Percentiles rank a stretch among this genome's conserved stretches.
phyloP scores from a whole-genome alignment of 1,140 invertebrate species.

The Globodera rostochiensis region DNA sequence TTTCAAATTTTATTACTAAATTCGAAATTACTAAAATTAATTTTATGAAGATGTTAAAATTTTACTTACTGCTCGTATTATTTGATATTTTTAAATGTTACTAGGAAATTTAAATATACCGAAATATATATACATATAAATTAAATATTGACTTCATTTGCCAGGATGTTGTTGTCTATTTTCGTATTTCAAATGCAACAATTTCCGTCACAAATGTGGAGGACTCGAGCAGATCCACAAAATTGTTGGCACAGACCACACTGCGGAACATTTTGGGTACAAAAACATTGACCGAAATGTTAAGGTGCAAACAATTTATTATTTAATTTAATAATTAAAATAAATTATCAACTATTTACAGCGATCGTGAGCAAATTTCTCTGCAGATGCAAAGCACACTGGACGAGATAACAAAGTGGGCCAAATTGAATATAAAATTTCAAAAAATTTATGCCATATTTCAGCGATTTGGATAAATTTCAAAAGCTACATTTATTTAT shows the following conservation, averaged over 20 bases:
- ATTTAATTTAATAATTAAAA: no score
- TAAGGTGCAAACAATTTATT: slow-evolving; percentile 7
- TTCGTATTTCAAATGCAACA: slow-evolving; percentile 81
- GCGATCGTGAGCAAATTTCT: slow-evolving; percentile 67
- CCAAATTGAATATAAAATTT: not conserved
- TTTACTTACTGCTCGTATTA: no score
- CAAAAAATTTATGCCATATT: not conserved
- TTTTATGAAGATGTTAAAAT: no score
- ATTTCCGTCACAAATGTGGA: slow-evolving; percentile 76
- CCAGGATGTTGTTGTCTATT: slow-evolving; percentile 81
- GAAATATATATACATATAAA: no score
- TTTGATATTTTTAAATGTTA: no score
- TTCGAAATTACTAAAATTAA: no score
- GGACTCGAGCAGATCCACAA: slow-evolving; percentile 81
- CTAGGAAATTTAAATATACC: no score
- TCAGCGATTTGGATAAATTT: not conserved
- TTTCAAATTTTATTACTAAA: no score
- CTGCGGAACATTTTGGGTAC: slow-evolving; percentile 86
- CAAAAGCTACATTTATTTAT: not conserved
- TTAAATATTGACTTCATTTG: not conserved
- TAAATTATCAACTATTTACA: slow-evolving; percentile 50
- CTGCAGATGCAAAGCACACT: slow-evolving; percentile 50
- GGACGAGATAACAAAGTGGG: slow-evolving; percentile 68
- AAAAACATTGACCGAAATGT: slow-evolving; percentile 70
- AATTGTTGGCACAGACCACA: slow-evolving; percentile 80